Conservation (phyloP, 2,888 invertebrate species). For the Harpalus rufipes region DNA sequence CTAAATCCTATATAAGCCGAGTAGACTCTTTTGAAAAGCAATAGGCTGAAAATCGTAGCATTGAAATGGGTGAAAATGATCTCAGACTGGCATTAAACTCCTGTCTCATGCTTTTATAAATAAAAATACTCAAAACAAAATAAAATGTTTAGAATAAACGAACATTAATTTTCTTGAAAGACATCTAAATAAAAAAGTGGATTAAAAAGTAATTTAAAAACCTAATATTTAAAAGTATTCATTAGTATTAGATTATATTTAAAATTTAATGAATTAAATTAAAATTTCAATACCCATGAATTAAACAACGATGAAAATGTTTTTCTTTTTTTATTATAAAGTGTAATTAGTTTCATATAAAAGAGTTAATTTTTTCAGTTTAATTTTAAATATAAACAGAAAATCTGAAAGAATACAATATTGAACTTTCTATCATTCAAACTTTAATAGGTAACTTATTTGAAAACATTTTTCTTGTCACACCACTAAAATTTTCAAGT, state of each 20-base stretch:
- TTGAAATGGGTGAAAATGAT: background rate
- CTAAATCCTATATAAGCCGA: background rate
- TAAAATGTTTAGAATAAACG: too few relatives aligned
- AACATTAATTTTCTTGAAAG: too few relatives aligned
- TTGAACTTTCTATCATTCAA: background rate
- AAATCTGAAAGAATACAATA: background rate
- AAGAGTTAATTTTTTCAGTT: too few relatives aligned
- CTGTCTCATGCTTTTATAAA: background rate
- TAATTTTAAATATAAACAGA: constrained; percentile 3
- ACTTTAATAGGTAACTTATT: constrained; percentile 12
- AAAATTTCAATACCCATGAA: too few relatives aligned
- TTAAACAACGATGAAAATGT: too few relatives aligned
- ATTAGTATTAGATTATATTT: background rate
- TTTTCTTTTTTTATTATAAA: too few relatives aligned
- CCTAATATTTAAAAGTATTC: too few relatives aligned
- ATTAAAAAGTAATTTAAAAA: too few relatives aligned
- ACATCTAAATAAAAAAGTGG: too few relatives aligned
- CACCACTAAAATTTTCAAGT: constrained; percentile 14
- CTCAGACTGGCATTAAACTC: background rate
- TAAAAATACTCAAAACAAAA: background rate
- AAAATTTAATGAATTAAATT: background rate
- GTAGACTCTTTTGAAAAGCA: background rate
- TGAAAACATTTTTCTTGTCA: constrained; percentile 2
- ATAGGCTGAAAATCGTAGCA: background rate
- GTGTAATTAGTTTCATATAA: too few relatives aligned